Base-by-base conservation (phyloP, 1,140 invertebrate genomes). In the Glomeris maerens region DNA sequence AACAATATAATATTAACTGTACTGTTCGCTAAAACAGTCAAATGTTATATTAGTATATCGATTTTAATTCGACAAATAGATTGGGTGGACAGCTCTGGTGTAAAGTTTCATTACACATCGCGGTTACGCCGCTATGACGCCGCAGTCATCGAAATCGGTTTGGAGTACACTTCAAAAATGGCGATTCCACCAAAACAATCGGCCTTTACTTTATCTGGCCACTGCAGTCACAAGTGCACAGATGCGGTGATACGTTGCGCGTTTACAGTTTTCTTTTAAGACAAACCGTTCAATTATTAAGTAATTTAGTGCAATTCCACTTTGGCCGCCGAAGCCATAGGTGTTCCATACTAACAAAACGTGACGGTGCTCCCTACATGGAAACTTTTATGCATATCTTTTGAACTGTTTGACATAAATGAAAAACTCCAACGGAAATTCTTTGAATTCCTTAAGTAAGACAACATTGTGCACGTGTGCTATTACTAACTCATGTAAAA, bases 81-180 rank as follows among this genome's bases (percentile, higher is more conserved):
- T 60, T 73, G 76, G 53, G 69, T 91, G 4, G 93, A 97, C 65
- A 88, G 79, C 57, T 96, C 91, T 0, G 93, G 94, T 1, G 79
- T 97, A 36, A 70, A 76, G 52, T 78, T 98, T 73, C 55, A 76
- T 70, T 70, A 73, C 52, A 76, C 73, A 3, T 49, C 59, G 29
- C 53, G 70, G 22, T 66, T 92, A 13, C 71, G 94, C 40, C 68
- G 76, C 52, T 82, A 84, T 64, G 92, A 99, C 61, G 92, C 93
- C 0, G 93, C 85, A 1, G 86, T 98, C 0, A 90, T 98, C 69
- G 95, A 99, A 71, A 65, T 98, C 1, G 95, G 95, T 0, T 65
- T 97, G 3, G 89, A 97, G 60, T 99, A 99, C 62, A 92, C 83
- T 0, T 88, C 95, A 62, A 97, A 97, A 72, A 97, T 97, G 87